Base-by-base conservation (phyloP, 2,797 vertebrate species). In the Salmo trutta region DNA sequence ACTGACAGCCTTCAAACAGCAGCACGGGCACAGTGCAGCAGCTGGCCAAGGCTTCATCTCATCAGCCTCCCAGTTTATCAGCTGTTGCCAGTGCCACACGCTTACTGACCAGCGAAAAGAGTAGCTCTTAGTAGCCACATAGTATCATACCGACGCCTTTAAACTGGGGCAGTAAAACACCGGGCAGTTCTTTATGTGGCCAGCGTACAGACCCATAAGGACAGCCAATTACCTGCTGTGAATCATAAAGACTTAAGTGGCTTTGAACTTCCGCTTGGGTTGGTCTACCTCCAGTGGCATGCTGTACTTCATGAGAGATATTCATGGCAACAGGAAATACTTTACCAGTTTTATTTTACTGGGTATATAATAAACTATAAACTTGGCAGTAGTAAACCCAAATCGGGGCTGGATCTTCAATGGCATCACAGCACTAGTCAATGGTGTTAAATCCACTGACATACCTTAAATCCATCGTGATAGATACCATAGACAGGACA, bases 1-100 rank as follows among this genome's bases (percentile, higher is more conserved):
- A 87, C 88, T 92, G 88, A 88, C 88, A 93, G 91, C 89, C 91
- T 94, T 93, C 90, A 91, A 89, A 88, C 19, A 70, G 56, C 19
- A 59, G 56, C 56, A 19, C 56, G 3, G 90, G 83, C 90, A 89
- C 74, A 16, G 54, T 59, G 54, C 17, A 2, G 56, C 56, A 59
- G 56, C 76, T 84, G 76, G 80, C 81, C 79, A 83, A 31, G 76
- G 86, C 88, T 84, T 78, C 1, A 64, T 85, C 91, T 21, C 1
- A 73, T 56, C n/a, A 59, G 56, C 19, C 56, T 59, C 19, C 56
- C 29, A 24, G 92, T 41, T 14, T 12, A 14, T 47, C 41, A 47
- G 86, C 36, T 36, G 5, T 36, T 36, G 36, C 6, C 1, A 36
- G 36, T 36, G 36, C 92, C 92, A 91, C 88, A 75, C 88, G 84